Conservation (phyloP, 2,113 vertebrate genomes). For the Vulpes ferrilata region DNA sequence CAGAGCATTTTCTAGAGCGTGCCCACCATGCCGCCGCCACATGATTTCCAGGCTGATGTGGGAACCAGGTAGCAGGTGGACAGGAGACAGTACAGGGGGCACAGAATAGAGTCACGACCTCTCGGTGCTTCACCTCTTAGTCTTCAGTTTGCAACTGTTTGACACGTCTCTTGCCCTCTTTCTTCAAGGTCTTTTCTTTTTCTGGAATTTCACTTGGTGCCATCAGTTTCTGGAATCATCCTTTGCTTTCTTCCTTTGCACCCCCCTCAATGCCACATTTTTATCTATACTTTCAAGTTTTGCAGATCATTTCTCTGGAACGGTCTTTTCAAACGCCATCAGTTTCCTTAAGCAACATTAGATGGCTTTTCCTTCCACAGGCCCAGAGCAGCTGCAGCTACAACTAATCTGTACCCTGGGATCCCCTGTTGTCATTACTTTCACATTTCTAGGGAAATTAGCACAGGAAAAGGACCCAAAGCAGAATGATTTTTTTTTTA, state of each 20-base stretch:
- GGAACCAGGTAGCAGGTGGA: neutral
- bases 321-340: neutral
- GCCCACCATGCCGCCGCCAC: fast-evolving
- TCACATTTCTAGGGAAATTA: conserved; percentile 59
- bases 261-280: neutral
- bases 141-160: neutral
- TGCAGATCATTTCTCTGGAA: conserved; percentile 43
- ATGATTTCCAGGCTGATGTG: neutral
- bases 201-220: neutral
- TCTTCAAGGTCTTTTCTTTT: neutral
- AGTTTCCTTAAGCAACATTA: neutral
- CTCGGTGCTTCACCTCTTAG: neutral
- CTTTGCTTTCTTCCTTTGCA: neutral
- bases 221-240: neutral
- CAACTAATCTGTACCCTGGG: conserved; percentile 28
- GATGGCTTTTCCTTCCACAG: conserved; percentile 12
- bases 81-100: neutral
- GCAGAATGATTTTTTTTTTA: conserved; percentile 50
- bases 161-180: neutral
- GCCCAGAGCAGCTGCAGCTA: neutral
- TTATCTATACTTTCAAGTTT: conserved; percentile 27
- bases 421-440: conserved; percentile 49
- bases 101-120: neutral
- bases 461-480: neutral
- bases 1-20: neutral